Evolutionary conservation across 2,888 invertebrate species (phyloP).

Genomic region (Ichneumon xanthorius): DNA sequence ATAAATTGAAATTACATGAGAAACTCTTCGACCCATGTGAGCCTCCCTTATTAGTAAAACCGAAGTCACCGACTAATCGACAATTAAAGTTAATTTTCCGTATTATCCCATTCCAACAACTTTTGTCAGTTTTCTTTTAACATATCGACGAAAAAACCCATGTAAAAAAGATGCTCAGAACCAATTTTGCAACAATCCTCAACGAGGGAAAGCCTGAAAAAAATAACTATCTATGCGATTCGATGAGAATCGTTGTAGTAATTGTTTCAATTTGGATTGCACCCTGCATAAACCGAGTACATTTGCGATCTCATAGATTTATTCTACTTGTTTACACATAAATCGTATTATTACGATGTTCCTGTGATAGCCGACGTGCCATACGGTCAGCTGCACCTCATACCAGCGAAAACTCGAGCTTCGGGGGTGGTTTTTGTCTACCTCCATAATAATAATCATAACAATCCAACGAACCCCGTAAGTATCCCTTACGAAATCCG

Average conservation of each 20-base stretch:
- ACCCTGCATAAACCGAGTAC: background rate
- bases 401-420: background rate
- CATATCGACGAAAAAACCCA: too few relatives aligned
- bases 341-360: background rate
- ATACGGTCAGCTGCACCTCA: background rate
- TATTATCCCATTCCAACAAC: background rate
- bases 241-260: background rate
- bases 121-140: background rate
- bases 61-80: background rate
- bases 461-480: conserved; percentile 35
- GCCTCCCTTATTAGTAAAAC: background rate
- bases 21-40: background rate
- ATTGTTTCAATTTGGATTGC: background rate
- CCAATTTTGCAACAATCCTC: background rate
- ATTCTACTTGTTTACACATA: background rate
- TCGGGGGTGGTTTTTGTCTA: conserved; percentile 21
- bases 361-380: too few relatives aligned
- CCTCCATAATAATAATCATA: conserved; percentile 43
- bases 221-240: background rate
- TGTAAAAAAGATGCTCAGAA: background rate
- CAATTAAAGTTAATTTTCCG: background rate
- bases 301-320: background rate
- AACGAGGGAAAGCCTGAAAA: background rate
- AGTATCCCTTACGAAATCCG: conserved; percentile 68
- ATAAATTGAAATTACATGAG: conserved; percentile 63